A percentile compares a stretch with the other conserved stretches of the same genome.
Conservation (phyloP, 1,140 invertebrate genomes). For the Agrypnia vestita region DNA sequence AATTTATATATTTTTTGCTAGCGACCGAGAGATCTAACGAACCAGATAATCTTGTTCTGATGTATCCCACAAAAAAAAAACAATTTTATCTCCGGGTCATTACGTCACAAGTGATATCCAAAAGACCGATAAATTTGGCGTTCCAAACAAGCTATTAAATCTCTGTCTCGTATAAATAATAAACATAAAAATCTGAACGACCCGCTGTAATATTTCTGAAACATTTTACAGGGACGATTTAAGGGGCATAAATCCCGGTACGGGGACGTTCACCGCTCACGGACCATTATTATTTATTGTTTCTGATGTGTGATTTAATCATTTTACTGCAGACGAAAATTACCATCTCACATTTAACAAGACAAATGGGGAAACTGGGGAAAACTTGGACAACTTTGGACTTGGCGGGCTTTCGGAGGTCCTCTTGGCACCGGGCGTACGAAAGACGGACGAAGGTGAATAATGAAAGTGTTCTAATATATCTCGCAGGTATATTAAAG, state of each 20-base stretch:
- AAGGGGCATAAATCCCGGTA: constrained; percentile 4
- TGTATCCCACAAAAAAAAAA: background rate
- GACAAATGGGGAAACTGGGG: constrained; percentile 21
- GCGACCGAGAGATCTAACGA: too few relatives aligned
- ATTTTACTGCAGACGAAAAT: constrained; percentile 25
- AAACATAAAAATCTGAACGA: constrained; percentile 3
- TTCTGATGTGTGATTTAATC: constrained; percentile 13
- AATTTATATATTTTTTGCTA: too few relatives aligned
- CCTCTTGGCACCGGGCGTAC: constrained; percentile 6
- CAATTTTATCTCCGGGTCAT: background rate
- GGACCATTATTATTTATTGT: constrained; percentile 1
- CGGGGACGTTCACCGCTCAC: background rate
- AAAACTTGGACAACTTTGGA: background rate
- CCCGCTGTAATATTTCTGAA: constrained; percentile 11
- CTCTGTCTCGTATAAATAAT: constrained; percentile 15
- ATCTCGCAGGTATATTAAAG: too few relatives aligned
- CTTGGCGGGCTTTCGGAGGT: background rate
- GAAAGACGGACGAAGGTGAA: too few relatives aligned
- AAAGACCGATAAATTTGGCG: constrained; percentile 15
- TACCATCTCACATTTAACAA: constrained; percentile 26
- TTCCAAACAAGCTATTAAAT: constrained; percentile 8
- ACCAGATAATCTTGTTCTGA: background rate
- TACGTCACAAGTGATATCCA: background rate
- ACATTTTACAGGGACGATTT: constrained; percentile 6
- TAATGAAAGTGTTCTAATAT: too few relatives aligned